These are phyloP conservation scores for Microplitis deprimator DNA, from an alignment of 2,888 invertebrate genomes.

Conservation along the genomic window DNA sequence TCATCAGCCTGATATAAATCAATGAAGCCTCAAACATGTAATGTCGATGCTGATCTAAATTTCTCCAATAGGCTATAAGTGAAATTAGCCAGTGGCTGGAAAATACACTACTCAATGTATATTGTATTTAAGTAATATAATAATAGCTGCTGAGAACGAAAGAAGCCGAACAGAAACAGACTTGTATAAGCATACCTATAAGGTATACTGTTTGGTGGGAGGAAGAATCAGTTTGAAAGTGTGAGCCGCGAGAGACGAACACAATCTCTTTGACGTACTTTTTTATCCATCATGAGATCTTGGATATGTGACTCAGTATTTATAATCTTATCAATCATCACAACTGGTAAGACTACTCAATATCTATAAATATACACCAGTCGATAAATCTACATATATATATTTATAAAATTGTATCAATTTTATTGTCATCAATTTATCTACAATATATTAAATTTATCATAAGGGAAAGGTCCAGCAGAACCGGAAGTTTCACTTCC, in stretches of 20 bases:
- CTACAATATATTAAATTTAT: slow-evolving; percentile 24
- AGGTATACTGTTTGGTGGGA: slow-evolving; percentile 60
- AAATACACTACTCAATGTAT: neutral
- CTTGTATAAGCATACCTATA: slow-evolving; percentile 54
- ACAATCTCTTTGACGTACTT: slow-evolving; percentile 43
- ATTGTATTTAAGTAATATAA: slow-evolving; percentile 22
- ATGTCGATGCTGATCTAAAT: slow-evolving; percentile 53
- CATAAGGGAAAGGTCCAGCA: slow-evolving; percentile 40
- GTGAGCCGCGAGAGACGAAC: slow-evolving; percentile 57
- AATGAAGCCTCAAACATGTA: slow-evolving; percentile 13
- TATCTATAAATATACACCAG: too few relatives aligned
- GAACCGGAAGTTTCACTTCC: slow-evolving; percentile 61
- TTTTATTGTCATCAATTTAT: slow-evolving; percentile 20
- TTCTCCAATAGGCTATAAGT: slow-evolving; percentile 55
- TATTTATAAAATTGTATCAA: slow-evolving; percentile 1
- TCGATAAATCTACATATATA: too few relatives aligned
- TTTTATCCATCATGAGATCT: slow-evolving; percentile 53
- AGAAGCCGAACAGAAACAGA: slow-evolving; percentile 47
- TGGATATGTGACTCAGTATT: slow-evolving; percentile 53
- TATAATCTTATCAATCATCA: slow-evolving; percentile 46
- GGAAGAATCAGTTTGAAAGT: slow-evolving; percentile 68
- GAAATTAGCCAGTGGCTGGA: slow-evolving; percentile 53
- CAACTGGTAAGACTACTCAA: slow-evolving; percentile 53
- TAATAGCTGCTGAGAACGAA: slow-evolving; percentile 51
- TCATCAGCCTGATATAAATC: slow-evolving; percentile 39